Conservation (phyloP, 2,888 invertebrate species). For the Pseudeuparius sepicola region DNA sequence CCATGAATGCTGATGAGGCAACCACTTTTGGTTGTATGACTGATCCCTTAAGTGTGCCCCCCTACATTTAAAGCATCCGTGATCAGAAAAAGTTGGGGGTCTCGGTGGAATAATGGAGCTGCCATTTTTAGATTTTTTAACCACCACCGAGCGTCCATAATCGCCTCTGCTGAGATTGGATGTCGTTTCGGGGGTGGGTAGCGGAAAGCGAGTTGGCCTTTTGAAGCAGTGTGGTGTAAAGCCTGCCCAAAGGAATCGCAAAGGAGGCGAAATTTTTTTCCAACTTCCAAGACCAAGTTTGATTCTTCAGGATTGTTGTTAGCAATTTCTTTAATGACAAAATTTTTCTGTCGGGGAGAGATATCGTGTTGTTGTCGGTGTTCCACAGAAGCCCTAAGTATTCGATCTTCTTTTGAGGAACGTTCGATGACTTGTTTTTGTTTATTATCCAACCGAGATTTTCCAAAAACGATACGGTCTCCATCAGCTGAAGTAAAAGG, state of each 20-base stretch:
- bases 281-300: slow-evolving; percentile 5
- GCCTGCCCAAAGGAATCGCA: slow-evolving; percentile 6
- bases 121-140: slow-evolving; percentile 10
- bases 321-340: slow-evolving; percentile 9
- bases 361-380: slow-evolving; percentile 8
- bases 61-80: slow-evolving; percentile 20
- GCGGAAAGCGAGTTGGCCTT: neutral
- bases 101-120: slow-evolving; percentile 14
- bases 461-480: slow-evolving; percentile 9
- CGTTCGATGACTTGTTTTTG: slow-evolving; percentile 11
- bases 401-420: slow-evolving; percentile 8
- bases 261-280: slow-evolving; percentile 5
- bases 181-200: neutral
- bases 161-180: slow-evolving; percentile 4
- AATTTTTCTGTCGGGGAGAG: slow-evolving; percentile 11
- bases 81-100: slow-evolving; percentile 18
- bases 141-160: slow-evolving; percentile 17
- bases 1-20: slow-evolving; percentile 13
- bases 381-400: slow-evolving; percentile 18
- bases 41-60: slow-evolving; percentile 15
- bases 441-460: slow-evolving; percentile 14
- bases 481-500: slow-evolving; percentile 3
- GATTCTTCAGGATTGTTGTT: neutral
- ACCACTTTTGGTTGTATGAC: no score
- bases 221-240: slow-evolving; percentile 1